Evolutionary conservation across 2,888 invertebrate genomes (phyloP).

Genomic region (Diarsia mendica): DNA sequence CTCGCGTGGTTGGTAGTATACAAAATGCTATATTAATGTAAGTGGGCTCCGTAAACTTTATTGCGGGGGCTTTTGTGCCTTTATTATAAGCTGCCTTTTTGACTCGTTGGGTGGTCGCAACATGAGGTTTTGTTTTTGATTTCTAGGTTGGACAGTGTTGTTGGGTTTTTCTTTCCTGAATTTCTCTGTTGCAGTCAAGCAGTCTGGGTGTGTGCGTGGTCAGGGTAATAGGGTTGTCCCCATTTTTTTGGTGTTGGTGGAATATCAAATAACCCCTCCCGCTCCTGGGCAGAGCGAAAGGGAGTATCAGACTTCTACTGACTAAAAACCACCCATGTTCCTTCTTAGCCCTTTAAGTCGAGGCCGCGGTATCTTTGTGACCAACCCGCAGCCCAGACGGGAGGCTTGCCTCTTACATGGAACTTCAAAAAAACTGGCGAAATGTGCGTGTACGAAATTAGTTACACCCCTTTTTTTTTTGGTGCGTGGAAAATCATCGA

Average conservation of each 20-base stretch:
- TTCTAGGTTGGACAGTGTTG: neutral
- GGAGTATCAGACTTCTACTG: too few relatives aligned
- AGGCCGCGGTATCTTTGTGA: too few relatives aligned
- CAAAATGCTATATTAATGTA: conserved; percentile 26
- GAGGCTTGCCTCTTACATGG: too few relatives aligned
- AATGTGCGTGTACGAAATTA: neutral
- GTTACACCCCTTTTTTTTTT: too few relatives aligned
- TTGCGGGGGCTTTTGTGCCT: conserved; percentile 8
- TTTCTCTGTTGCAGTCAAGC: neutral
- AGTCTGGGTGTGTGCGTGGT: neutral
- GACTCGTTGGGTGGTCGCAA: neutral
- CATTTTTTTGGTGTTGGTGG: too few relatives aligned
- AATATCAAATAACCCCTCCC: too few relatives aligned
- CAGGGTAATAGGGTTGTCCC: neutral
- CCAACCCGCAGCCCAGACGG: too few relatives aligned
- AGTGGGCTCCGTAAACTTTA: conserved; percentile 32
- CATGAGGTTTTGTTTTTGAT: too few relatives aligned
- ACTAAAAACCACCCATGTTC: too few relatives aligned
- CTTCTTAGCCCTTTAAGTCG: too few relatives aligned
- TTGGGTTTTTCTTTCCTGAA: neutral
- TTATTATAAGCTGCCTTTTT: conserved; percentile 28
- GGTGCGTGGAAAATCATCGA: too few relatives aligned
- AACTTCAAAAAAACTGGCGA: neutral
- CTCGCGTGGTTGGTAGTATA: conserved; percentile 44
- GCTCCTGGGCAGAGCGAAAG: too few relatives aligned